These are phyloP conservation scores for Cryptus viduatorius DNA, from an alignment of 2,888 invertebrate genomes.

Conservation along the genomic window DNA sequence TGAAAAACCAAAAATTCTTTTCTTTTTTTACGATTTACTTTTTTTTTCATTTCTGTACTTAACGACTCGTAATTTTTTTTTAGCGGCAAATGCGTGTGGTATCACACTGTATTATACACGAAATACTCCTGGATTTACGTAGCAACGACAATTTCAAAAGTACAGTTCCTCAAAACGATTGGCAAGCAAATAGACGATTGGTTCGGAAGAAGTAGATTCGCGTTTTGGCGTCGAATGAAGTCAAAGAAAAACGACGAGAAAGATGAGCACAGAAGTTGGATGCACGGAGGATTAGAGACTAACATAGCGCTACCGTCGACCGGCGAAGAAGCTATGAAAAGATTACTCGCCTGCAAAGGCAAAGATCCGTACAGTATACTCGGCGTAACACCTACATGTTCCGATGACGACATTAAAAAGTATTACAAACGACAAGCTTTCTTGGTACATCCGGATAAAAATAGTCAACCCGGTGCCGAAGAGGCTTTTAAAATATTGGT, in stretches of 20 bases:
- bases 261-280: constrained; percentile 85
- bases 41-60: background rate
- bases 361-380: constrained; percentile 98
- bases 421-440: constrained; percentile 98
- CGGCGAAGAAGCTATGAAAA: constrained; percentile 97
- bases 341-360: constrained; percentile 96
- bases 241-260: constrained; percentile 83
- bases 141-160: constrained; percentile 79
- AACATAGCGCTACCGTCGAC: constrained; percentile 95
- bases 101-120: constrained; percentile 80
- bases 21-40: background rate
- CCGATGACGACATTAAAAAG: constrained; percentile 97
- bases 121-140: constrained; percentile 82
- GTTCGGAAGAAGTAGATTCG: constrained; percentile 87
- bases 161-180: constrained; percentile 81
- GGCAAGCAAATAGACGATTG: constrained; percentile 86
- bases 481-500: constrained; percentile 98
- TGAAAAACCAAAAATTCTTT: constrained; percentile 8
- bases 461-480: constrained; percentile 97
- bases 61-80: constrained; percentile 63
- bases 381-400: constrained; percentile 94
- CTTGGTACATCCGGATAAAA: constrained; percentile 98
- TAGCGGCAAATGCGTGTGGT: constrained; percentile 82
- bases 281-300: constrained; percentile 87
- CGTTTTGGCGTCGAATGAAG: constrained; percentile 87